Evolutionary conservation across 2,888 invertebrate genomes (phyloP).

Genomic region (Opisthograptis luteolata): DNA sequence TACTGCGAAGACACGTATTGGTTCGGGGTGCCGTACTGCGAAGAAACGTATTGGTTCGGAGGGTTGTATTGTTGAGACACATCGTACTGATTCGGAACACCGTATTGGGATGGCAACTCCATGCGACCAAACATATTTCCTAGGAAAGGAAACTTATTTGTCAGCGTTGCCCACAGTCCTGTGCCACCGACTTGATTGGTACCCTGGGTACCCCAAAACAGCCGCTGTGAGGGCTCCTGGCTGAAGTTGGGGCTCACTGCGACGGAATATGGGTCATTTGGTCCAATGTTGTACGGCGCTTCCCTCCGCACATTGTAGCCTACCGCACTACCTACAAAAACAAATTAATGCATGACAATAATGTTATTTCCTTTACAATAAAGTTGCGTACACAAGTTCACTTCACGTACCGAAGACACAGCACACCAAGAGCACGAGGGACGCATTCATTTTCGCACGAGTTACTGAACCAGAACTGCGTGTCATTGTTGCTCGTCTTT

Average conservation of each 20-base stretch:
- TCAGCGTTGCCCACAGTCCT: constrained; percentile 70
- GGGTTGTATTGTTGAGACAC: constrained; percentile 22
- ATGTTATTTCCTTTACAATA: constrained; percentile 15
- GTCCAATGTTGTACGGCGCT: constrained; percentile 64
- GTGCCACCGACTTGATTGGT: constrained; percentile 76
- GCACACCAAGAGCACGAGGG: constrained; percentile 64
- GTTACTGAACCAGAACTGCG: constrained; percentile 73
- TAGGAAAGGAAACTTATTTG: constrained; percentile 76
- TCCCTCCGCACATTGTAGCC: constrained; percentile 69
- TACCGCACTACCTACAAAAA: constrained; percentile 66
- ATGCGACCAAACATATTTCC: constrained; percentile 75
- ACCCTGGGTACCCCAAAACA: constrained; percentile 73
- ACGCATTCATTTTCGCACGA: constrained; percentile 74
- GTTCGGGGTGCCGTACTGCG: constrained; percentile 42
- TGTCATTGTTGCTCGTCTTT: constrained; percentile 71
- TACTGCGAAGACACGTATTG: constrained; percentile 39
- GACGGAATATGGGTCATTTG: constrained; percentile 65
- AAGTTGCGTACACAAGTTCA: constrained; percentile 41
- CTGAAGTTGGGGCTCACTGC: constrained; percentile 52
- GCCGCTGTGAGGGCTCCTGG: constrained; percentile 68
- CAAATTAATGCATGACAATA: constrained; percentile 30
- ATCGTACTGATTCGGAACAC: constrained; percentile 54
- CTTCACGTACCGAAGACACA: constrained; percentile 73
- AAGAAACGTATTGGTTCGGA: constrained; percentile 36
- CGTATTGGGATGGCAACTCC: constrained; percentile 64